Base-by-base conservation (phyloP, 2,797 vertebrate species). In the Halcyon smyrnensis region DNA sequence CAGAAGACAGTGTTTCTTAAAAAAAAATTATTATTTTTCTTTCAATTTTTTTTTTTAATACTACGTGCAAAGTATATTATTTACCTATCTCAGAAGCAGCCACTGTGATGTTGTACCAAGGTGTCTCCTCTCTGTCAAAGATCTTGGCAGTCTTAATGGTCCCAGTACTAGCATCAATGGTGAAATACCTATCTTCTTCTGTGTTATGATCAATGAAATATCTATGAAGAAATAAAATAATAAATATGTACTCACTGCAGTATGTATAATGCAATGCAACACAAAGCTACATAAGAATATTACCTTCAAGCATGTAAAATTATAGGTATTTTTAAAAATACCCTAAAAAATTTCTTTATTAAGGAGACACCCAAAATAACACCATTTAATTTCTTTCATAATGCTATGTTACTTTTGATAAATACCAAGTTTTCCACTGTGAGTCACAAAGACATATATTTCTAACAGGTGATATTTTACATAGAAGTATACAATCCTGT, bases 41-140 rank as follows among this genome's bases (percentile, higher is more conserved):
- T 82, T 81, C 9, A n/a, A 39, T 5, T 30, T 9, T 27, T 37
- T 25, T 24, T 57, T 64, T 32, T 88, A 73, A 53, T 50, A 50
- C 1, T 41, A 18, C 11, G 5, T 69, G 46, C 6, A 12, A 74
- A 86, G 78, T 89, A 81, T 97, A 19, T 81, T 90, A 98, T 98
- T 98, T 98, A 99, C 99, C 99, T 97, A 98, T 98, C 98, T 99
- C 99, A 97, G 99, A 99, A 97, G 99, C 99, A 97, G 98, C 98
- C 94, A 99, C 99, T 75, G 99, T 99, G 97, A 99, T 99, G 97
- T 99, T 99, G 97, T 99, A 99, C 99, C 99, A 99, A 6, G 99
- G 97, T 59, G 97, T 98, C 91, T 99, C 98, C 86, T 99, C 99
- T 85, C 99, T 98, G 98, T 99, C 99, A 97, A 99, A 98, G 84